Percentiles rank a stretch among this genome's conserved stretches.
Evolutionary conservation across 1,140 invertebrate species (phyloP).

Genomic region (Pseudomyrmex dendroicus): DNA sequence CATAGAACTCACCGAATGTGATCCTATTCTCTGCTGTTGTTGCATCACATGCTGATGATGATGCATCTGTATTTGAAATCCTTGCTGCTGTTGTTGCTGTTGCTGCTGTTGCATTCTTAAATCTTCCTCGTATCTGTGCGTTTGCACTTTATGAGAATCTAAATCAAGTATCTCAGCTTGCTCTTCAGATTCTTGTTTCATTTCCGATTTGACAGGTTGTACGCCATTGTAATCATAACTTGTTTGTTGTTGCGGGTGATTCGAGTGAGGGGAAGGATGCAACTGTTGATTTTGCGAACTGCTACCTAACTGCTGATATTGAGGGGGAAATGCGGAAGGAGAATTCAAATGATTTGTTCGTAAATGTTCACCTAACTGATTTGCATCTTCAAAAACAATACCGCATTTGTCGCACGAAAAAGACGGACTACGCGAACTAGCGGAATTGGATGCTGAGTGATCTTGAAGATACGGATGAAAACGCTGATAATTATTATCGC

Average conservation of each 20-base stretch:
- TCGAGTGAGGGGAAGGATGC: conserved; percentile 74
- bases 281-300: conserved; percentile 73
- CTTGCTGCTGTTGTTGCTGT: conserved; percentile 73
- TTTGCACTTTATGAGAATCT: conserved; percentile 93
- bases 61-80: conserved; percentile 76
- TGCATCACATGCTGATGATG: conserved; percentile 76
- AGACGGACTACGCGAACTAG: conserved; percentile 88
- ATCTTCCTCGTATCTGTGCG: conserved; percentile 81
- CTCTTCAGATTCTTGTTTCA: conserved; percentile 88
- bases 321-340: conserved; percentile 80
- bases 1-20: conserved; percentile 87
- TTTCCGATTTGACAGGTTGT: conserved; percentile 81
- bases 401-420: conserved; percentile 93
- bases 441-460: conserved; percentile 86
- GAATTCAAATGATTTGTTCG: conserved; percentile 88
- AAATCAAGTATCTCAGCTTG: conserved; percentile 93
- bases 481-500: conserved; percentile 58
- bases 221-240: conserved; percentile 80
- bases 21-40: conserved; percentile 68
- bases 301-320: conserved; percentile 76
- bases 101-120: conserved; percentile 75
- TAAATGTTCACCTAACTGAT: conserved; percentile 89
- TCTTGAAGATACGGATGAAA: conserved; percentile 84
- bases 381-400: conserved; percentile 89
- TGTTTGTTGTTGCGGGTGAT: conserved; percentile 81